Conservation (phyloP, 2,888 invertebrate genomes). For the Noctua comes region DNA sequence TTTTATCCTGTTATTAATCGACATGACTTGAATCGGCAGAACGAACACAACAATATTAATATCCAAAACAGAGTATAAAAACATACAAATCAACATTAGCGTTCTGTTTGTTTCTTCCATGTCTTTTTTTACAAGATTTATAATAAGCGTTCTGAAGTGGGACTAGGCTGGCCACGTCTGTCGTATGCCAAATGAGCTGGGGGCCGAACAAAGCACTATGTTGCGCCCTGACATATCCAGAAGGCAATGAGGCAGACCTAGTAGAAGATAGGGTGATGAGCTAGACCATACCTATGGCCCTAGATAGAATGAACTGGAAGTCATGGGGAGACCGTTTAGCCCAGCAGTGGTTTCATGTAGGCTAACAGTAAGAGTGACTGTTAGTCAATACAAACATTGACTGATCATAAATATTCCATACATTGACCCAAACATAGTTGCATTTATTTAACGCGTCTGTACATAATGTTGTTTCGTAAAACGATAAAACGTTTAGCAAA, state of each 20-base stretch:
- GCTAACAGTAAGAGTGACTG: not conserved
- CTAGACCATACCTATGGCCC: no score
- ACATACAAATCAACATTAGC: not conserved
- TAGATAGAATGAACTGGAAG: not conserved
- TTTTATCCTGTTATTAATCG: not conserved
- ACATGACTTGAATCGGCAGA: not conserved
- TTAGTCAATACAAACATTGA: not conserved
- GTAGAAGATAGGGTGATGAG: not conserved
- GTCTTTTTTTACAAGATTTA: not conserved
- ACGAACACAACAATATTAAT: conserved; percentile 2
- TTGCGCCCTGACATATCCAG: not conserved
- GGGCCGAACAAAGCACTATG: not conserved
- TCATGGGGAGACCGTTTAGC: not conserved
- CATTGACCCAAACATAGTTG: conserved; percentile 27
- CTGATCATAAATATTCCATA: conserved; percentile 8
- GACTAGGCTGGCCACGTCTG: not conserved
- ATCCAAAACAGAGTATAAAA: not conserved
- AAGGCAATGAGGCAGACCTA: not conserved
- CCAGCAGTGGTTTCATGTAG: not conserved
- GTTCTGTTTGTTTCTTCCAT: not conserved
- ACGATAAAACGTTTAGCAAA: conserved; percentile 28
- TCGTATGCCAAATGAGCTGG: not conserved
- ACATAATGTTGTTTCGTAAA: conserved; percentile 26
- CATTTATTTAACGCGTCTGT: conserved; percentile 20
- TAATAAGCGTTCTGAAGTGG: not conserved